phyloP scores from a whole-genome alignment of 2,113 vertebrate genomes.

The Oceanites oceanicus region DNA sequence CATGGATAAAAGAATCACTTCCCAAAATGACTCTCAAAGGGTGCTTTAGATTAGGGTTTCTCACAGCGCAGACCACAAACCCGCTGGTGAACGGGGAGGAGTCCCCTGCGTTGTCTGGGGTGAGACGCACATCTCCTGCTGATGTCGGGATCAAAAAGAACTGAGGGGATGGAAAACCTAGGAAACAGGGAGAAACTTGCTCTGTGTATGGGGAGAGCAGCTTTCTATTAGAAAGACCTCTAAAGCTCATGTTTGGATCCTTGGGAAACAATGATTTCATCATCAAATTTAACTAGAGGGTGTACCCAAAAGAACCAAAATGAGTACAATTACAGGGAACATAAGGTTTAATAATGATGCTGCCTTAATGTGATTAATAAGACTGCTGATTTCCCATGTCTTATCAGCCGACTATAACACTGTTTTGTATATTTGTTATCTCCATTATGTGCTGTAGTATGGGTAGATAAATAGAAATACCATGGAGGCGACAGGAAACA shows the following conservation, averaged over 20 bases:
- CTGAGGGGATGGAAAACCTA: background rate
- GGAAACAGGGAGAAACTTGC: background rate
- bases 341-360: background rate
- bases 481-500: slow-evolving; percentile 58
- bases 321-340: background rate
- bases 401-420: background rate
- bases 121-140: background rate
- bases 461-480: slow-evolving; percentile 63
- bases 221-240: background rate
- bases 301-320: background rate
- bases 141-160: background rate
- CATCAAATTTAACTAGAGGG: background rate
- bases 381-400: slow-evolving; percentile 36
- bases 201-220: background rate
- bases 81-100: background rate
- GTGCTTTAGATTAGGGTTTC: background rate
- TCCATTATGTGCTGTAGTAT: background rate
- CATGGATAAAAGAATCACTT: background rate
- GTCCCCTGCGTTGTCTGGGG: background rate
- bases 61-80: background rate
- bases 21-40: background rate
- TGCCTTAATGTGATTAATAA: slow-evolving; percentile 35
- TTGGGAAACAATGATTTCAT: background rate
- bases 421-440: slow-evolving; percentile 37
- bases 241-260: background rate